Evolutionary conservation across 2,797 vertebrate genomes (phyloP).

Genomic region (Gallinago nigripennis): DNA sequence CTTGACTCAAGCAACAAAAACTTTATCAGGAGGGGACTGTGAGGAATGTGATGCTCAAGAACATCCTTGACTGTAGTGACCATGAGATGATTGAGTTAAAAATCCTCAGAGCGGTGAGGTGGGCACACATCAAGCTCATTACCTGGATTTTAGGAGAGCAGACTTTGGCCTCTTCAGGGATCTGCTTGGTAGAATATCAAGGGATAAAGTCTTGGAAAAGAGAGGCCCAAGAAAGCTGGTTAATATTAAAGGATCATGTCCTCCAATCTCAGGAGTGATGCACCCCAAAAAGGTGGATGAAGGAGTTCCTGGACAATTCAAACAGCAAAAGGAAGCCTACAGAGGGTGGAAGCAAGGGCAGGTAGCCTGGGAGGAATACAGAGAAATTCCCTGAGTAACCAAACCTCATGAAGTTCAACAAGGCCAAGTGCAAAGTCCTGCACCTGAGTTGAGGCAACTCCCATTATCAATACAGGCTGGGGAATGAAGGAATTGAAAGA

Average conservation of each 20-base stretch:
- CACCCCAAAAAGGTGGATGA: background rate
- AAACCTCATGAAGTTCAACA: background rate
- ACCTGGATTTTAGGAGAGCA: background rate
- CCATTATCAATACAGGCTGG: too few species aligned
- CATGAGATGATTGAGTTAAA: background rate
- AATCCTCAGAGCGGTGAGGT: background rate
- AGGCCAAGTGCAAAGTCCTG: background rate
- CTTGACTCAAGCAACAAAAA: background rate
- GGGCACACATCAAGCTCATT: background rate
- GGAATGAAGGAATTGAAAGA: too few species aligned
- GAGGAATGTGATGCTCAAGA: background rate
- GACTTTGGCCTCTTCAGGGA: background rate
- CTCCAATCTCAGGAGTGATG: background rate
- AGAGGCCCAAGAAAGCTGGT: background rate
- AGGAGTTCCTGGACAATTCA: background rate
- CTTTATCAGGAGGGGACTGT: background rate
- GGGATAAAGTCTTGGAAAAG: background rate
- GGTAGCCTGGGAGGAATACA: background rate
- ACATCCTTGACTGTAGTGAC: background rate
- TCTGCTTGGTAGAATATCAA: background rate
- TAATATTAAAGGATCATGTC: background rate
- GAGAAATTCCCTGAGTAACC: background rate
- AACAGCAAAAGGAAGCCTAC: background rate
- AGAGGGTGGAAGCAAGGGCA: background rate
- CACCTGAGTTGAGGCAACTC: background rate